These are phyloP conservation scores for Sebastes fasciatus DNA, from an alignment of 2,113 vertebrate genomes.

Conservation along the genomic window DNA sequence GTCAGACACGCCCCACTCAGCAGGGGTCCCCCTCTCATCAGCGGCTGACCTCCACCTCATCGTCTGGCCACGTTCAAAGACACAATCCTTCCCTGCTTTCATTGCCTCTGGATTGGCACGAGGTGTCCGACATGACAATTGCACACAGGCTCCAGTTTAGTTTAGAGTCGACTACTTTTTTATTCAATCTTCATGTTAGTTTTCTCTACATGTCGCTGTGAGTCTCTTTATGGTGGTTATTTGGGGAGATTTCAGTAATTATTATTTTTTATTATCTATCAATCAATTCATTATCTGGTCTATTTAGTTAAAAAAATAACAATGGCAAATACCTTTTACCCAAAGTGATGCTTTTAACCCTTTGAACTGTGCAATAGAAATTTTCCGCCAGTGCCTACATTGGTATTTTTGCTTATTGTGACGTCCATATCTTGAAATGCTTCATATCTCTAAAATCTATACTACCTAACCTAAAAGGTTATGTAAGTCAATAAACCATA, in stretches of 20 bases:
- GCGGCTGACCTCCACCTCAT: conserved; percentile 77
- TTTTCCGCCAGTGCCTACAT: too few species aligned
- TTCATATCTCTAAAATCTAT: too few species aligned
- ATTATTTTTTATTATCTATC: background rate
- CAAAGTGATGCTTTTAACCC: background rate
- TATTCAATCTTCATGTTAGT: background rate
- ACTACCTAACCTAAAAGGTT: too few species aligned
- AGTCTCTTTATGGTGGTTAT: background rate
- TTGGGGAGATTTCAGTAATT: background rate
- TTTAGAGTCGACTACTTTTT: background rate
- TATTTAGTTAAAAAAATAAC: too few species aligned
- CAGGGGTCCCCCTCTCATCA: conserved; percentile 78
- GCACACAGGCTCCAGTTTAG: background rate
- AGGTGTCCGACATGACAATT: background rate
- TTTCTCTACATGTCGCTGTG: background rate
- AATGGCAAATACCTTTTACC: background rate
- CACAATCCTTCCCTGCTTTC: conserved; percentile 45
- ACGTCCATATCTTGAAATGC: too few species aligned
- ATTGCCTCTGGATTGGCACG: conserved; percentile 32
- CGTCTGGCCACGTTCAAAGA: conserved; percentile 76
- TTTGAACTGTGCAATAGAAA: background rate
- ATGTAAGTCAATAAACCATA: too few species aligned
- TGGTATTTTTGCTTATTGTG: too few species aligned
- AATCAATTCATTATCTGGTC: too few species aligned
- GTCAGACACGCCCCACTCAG: conserved; percentile 76